A percentile compares a stretch with the other conserved stretches of the same genome.
Conservation (phyloP, 1,140 invertebrate species). For the Thaumetopoea pityocampa region DNA sequence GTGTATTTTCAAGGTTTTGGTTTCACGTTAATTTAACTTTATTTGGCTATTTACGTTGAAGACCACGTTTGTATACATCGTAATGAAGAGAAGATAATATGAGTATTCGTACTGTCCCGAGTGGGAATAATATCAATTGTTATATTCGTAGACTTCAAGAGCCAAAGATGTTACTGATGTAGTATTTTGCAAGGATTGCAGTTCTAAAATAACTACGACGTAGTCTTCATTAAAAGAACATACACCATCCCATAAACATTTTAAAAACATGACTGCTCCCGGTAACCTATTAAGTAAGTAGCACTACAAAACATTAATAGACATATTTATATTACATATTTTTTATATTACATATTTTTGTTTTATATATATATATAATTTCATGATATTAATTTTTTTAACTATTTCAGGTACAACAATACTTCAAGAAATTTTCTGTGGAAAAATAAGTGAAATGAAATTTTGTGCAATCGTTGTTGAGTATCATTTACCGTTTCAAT, state of each 20-base stretch:
- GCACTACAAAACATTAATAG: too few species aligned
- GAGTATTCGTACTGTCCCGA: slow-evolving; percentile 3
- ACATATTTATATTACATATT: too few species aligned
- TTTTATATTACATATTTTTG: too few species aligned
- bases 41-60: too few species aligned
- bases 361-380: neutral
- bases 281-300: too few species aligned
- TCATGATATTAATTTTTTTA: neutral
- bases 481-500: slow-evolving; percentile 5
- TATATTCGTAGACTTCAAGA: neutral
- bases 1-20: too few species aligned
- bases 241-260: neutral
- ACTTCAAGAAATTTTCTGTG: slow-evolving; percentile 4
- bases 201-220: neutral
- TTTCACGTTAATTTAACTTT: too few species aligned
- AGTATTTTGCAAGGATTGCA: slow-evolving; percentile 9
- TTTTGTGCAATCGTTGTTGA: slow-evolving; percentile 7
- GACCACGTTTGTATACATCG: too few species aligned
- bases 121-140: slow-evolving; percentile 6
- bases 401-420: slow-evolving; percentile 3
- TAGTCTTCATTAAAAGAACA: slow-evolving; percentile 5
- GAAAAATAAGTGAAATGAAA: slow-evolving; percentile 3
- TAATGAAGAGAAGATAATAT: slow-evolving; percentile 8
- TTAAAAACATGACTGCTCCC: neutral
- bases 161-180: neutral